These are phyloP conservation scores for Muricea muricata DNA, from an alignment of 92 coral and sea anemone species.

Conservation along the genomic window DNA sequence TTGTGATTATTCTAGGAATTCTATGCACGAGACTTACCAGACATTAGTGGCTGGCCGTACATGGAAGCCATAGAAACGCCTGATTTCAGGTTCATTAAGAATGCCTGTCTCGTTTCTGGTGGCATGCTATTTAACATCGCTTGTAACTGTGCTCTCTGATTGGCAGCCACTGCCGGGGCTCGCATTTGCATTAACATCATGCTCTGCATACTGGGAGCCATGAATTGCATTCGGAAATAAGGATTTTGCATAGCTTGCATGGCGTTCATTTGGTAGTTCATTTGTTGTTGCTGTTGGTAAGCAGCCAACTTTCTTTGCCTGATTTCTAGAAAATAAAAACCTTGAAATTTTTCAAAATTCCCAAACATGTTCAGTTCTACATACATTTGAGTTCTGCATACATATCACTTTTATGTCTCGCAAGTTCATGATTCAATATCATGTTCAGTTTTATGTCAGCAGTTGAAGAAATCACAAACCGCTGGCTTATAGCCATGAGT, in stretches of 20 bases:
- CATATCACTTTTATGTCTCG: too few relatives aligned
- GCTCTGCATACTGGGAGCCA: constrained; percentile 14
- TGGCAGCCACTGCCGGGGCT: background rate
- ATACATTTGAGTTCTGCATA: too few relatives aligned
- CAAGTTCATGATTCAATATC: too few relatives aligned
- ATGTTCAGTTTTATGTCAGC: background rate
- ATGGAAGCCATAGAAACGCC: background rate
- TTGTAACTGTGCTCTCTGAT: constrained; percentile 29
- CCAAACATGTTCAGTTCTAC: too few relatives aligned
- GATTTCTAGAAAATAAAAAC: constrained; percentile 12
- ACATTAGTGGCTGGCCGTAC: background rate
- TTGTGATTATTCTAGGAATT: too few relatives aligned
- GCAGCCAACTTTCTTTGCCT: constrained; percentile 40
- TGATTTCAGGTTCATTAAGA: background rate
- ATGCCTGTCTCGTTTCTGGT: constrained; percentile 24
- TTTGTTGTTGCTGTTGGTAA: constrained; percentile 35
- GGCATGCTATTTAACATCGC: constrained; percentile 30
- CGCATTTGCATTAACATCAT: constrained; percentile 37
- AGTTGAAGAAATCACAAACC: background rate
- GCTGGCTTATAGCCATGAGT: background rate
- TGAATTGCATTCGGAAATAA: constrained; percentile 12
- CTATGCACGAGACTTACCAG: too few relatives aligned
- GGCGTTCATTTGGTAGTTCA: constrained; percentile 29
- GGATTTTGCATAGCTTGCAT: constrained; percentile 31
- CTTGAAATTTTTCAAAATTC: too few relatives aligned